Base-by-base conservation (phyloP, 2,113 vertebrate species). In the Apodemus speciosus region DNA sequence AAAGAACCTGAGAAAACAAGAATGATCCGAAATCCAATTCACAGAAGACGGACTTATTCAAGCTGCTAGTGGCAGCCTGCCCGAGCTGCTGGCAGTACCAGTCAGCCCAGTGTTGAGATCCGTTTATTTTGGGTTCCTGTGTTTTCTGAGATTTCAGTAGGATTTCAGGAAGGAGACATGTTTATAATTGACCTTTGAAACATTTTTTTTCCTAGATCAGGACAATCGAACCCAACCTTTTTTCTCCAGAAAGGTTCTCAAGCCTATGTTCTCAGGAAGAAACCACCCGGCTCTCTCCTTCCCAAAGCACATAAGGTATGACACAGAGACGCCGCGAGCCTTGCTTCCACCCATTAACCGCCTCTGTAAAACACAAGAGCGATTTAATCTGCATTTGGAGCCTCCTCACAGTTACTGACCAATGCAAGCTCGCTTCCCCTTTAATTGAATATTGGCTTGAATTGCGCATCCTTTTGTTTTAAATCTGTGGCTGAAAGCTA, bases 151-250 rank as follows among this genome's bases (percentile, higher is more conserved):
- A 88, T 81, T 92, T 86, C 46, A 43, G 38, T 64, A 77, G 62
- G 46, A 88, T 85, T 90, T 85, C 38, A 20, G 23, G 23, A 95
- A 86, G 14, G 62, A 92, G 51, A 94, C 38, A 64, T 91, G 30
- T 88, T 95, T 93, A 66, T 91, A 88, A 88, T 9, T 77, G 72
- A 84, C 35, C 30, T 83, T 94, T 94, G 60, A 90, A 94, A 88
- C 92, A 0, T 11, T 95, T 68, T 88, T 91, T 76, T 88, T 64
- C 20, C 13, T 97, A 99, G 99, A 71, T 96, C 95, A 71, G 99
- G 99, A 18, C 99, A 99, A 90, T 99, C 99, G 72, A 99, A 99
- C 91, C 99, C 99, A 89, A 99, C 99, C 4, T 99, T 99, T 97
- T 97, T 98, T 51, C 97, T 99, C 87, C 97, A 98, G 96, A 99